Evolutionary conservation across 2,113 vertebrate species (phyloP), one percentile per base, ranked within the genome.

Genomic region (Scolopax mira): DNA sequence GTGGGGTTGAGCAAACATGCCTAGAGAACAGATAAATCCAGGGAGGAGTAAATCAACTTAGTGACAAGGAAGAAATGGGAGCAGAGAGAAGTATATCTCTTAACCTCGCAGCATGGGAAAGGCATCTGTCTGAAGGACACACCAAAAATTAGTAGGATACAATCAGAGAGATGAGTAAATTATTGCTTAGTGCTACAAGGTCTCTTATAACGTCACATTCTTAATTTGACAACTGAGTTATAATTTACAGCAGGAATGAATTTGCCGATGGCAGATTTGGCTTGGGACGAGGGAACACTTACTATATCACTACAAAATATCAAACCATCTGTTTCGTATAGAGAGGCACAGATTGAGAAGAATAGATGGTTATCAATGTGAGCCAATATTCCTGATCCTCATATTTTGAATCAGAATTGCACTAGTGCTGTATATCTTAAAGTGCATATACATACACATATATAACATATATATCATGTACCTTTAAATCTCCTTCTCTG

Each of bases 221-320:
- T 90, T 91, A 95, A 96, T 97, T 95, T 90, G 88, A 95, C 91
- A 92, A 61, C 75, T 82, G 93, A 95, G 79, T 96, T 96, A 93
- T 92, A 97, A 97, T 94, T 97, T 96, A 94, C 73, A 90, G 61
- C 75, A 88, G 70, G 44, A 95, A 85, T 52, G 52, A 85, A 67
- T 91, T 93, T 95, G 94, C 93, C 57, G 1, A 71, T 95, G 88
- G 96, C 94, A 93, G 57, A 95, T 91, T 96, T 96, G 87, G 93
- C 88, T 83, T 78, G 79, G 61, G 72, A 91, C 0, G 1, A 88
- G 89, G 48, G 67, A 91, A 83, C 88, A 72, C 78, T 94, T 85
- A 90, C 79, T 95, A 39, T 74, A 89, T 74, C 69, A 51, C 75
- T 65, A 60, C 91, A 95, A 95, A 95, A 94, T 92, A 91, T 86